Base-by-base conservation (phyloP, 2,113 vertebrate species). In the Strix aluco region DNA sequence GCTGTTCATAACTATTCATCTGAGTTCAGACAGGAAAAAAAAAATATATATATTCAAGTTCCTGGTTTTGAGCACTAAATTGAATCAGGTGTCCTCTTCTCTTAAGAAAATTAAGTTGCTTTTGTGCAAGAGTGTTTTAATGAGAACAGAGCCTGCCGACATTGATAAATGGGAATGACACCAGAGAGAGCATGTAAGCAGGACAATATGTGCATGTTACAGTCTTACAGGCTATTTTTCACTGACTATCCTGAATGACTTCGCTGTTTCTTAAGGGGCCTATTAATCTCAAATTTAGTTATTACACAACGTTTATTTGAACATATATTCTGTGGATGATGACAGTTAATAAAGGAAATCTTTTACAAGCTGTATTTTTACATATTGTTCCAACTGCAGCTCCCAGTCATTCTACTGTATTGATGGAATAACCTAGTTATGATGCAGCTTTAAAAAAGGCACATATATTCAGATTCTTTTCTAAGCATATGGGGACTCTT, bases 91-190 rank as follows among this genome's bases (percentile, higher is more conserved):
- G 99, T 99, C 99, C 99, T 99, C 98, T 99, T 98, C 98, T 99
- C 98, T 99, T 99, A 99, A 99, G 99, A 98, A 99, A 99, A 99
- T 99, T 99, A 99, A 99, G 99, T 99, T 99, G 98, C 98, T 98
- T 98, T 98, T 98, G 97, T 96, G 98, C 98, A 98, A 98, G 98
- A 98, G 98, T 97, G 98, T 98, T 98, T 99, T 99, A 99, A 99
- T 99, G 99, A 99, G 99, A 99, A 98, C 98, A 96, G 97, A 98
- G 98, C 97, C 93, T 32, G 97, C 86, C 97, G 99, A 99, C 99
- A 99, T 98, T 99, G 99, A 99, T 98, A 98, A 99, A 99, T 99
- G 99, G 98, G 97, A 98, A 98, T 96, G 98, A 98, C 98, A 98
- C 98, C 94, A 95, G 98, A 96, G 97, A 98, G 98, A 98, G 98